Conservation (phyloP, 1,140 invertebrate species). For the Cotesia vestalis region DNA sequence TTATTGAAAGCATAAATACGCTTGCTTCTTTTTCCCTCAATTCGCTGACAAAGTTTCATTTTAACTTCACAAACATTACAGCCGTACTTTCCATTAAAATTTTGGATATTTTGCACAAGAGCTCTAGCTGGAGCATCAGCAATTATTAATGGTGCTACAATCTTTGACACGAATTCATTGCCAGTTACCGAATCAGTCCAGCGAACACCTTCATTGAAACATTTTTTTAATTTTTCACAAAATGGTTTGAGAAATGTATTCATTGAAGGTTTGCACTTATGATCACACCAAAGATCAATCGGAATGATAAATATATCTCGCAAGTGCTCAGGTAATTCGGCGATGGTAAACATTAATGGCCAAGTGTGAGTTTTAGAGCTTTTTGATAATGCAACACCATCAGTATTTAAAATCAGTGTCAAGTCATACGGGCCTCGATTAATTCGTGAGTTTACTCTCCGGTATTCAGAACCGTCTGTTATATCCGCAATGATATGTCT, state of each 20-base stretch:
- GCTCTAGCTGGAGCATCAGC: constrained; percentile 36
- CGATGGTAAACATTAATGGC: constrained; percentile 31
- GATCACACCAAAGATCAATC: too few species aligned
- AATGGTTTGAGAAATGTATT: constrained; percentile 32
- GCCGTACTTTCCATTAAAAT: constrained; percentile 26
- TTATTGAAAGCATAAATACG: too few species aligned
- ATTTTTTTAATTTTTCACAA: constrained; percentile 22
- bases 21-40: background rate
- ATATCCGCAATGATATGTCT: constrained; percentile 34
- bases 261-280: constrained; percentile 29
- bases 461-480: constrained; percentile 38
- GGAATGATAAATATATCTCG: too few species aligned
- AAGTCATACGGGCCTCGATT: constrained; percentile 31
- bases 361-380: constrained; percentile 35
- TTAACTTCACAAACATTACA: constrained; percentile 28
- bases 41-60: background rate
- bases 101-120: constrained; percentile 31
- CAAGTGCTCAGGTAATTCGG: too few species aligned
- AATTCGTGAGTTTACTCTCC: constrained; percentile 34
- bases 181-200: constrained; percentile 28
- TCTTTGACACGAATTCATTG: constrained; percentile 2
- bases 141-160: constrained; percentile 31
- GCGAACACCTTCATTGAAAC: constrained; percentile 21
- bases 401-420: constrained; percentile 40
- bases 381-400: constrained; percentile 37